These are phyloP conservation scores for Pteropus alecto DNA, from an alignment of 2,113 vertebrate genomes.

Conservation along the genomic window DNA sequence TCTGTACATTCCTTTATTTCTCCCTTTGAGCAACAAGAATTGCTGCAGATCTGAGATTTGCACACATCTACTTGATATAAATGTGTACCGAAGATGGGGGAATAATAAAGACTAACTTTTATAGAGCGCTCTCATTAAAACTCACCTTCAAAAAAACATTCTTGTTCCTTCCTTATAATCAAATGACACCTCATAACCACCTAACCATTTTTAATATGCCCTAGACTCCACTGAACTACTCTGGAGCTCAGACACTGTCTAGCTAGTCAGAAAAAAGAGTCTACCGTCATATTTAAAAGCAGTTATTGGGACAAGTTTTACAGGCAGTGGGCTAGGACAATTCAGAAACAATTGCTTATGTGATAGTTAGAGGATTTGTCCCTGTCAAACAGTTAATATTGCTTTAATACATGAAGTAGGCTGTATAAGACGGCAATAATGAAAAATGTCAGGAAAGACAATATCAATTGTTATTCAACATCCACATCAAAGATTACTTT, in stretches of 20 bases:
- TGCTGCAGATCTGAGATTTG: slow-evolving; percentile 61
- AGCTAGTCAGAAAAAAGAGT: slow-evolving; percentile 81
- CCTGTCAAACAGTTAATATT: slow-evolving; percentile 95
- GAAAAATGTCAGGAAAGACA: slow-evolving; percentile 99
- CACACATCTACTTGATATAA: slow-evolving; percentile 64
- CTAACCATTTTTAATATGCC: slow-evolving; percentile 87
- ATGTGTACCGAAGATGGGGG: slow-evolving; percentile 46
- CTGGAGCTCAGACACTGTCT: slow-evolving; percentile 84
- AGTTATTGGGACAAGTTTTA: slow-evolving; percentile 87
- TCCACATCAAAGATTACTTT: slow-evolving; percentile 96
- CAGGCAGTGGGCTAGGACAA: slow-evolving; percentile 87
- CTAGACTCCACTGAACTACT: slow-evolving; percentile 78
- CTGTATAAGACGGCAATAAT: slow-evolving; percentile 97
- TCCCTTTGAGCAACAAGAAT: slow-evolving; percentile 71
- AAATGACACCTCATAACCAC: slow-evolving; percentile 82
- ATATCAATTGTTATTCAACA: slow-evolving; percentile 99
- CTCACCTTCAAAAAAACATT: slow-evolving; percentile 85
- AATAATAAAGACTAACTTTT: slow-evolving; percentile 80
- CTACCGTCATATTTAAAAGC: slow-evolving; percentile 86
- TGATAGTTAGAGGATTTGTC: slow-evolving; percentile 95
- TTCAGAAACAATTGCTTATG: slow-evolving; percentile 94
- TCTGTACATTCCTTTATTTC: slow-evolving; percentile 65
- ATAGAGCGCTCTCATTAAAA: slow-evolving; percentile 83
- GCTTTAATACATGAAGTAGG: slow-evolving; percentile 95
- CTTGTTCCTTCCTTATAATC: slow-evolving; percentile 78